Conservation (phyloP, 2,797 vertebrate genomes). For the Gadopsis bispinosus region DNA sequence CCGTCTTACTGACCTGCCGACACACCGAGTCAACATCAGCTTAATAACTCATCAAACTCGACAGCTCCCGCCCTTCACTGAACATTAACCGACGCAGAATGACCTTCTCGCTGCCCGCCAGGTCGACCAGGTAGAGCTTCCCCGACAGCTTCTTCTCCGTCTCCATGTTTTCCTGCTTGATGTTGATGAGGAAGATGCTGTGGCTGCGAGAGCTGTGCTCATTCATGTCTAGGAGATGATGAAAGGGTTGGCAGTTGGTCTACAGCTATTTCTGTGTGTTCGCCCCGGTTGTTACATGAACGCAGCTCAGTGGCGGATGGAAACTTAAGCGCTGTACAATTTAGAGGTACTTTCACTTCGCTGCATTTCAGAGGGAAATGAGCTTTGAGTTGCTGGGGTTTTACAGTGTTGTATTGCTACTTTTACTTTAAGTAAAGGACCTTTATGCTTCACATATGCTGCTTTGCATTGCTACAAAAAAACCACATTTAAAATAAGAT, state of each 20-base stretch:
- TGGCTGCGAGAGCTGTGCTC: slow-evolving; percentile 97
- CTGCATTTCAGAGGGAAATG: not conserved
- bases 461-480: not conserved
- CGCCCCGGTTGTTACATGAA: too few relatives aligned
- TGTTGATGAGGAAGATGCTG: slow-evolving; percentile 96
- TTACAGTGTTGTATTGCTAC: not conserved
- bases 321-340: too few relatives aligned
- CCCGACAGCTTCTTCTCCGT: slow-evolving; percentile 94
- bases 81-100: not conserved
- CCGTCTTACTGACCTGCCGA: slow-evolving; percentile 94
- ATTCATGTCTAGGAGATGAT: slow-evolving; percentile 89
- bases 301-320: too few relatives aligned
- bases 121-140: slow-evolving; percentile 94
- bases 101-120: slow-evolving; percentile 95
- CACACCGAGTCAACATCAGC: too few relatives aligned
- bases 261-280: not conserved
- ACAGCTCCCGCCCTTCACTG: too few relatives aligned
- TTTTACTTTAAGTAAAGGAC: not conserved
- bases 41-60: too few relatives aligned
- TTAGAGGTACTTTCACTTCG: too few relatives aligned
- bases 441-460: not conserved
- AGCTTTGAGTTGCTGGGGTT: not conserved
- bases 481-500: not conserved
- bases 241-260: not conserved
- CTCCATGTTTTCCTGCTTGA: slow-evolving; percentile 95